phyloP scores from a whole-genome alignment of 2,888 invertebrate species.

The Cephus pulcher region DNA sequence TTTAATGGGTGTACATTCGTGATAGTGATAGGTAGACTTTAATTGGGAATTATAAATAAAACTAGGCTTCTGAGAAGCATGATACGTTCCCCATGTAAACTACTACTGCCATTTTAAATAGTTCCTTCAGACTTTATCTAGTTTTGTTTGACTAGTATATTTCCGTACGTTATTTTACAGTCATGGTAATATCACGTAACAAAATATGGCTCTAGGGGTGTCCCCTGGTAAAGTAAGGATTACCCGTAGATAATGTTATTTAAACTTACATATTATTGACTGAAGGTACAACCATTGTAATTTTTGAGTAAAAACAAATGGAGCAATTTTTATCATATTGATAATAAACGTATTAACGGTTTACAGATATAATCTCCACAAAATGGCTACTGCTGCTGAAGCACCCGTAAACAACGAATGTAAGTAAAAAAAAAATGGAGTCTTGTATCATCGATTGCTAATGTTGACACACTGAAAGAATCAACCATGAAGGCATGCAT shows the following conservation, averaged over 20 bases:
- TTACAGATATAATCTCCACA: not conserved
- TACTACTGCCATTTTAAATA: not conserved
- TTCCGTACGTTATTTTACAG: not conserved
- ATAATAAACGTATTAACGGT: not conserved
- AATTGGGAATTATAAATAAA: not conserved
- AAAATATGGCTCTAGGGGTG: not conserved
- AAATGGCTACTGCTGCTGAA: constrained; percentile 50
- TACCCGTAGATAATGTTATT: not conserved
- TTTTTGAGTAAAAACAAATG: not conserved
- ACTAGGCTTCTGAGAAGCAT: not conserved
- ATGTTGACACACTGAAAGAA: not conserved
- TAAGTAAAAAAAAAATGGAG: constrained; percentile 35
- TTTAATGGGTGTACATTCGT: not conserved
- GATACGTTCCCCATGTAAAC: not conserved
- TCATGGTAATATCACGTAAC: not conserved
- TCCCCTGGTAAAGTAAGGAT: not conserved
- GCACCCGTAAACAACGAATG: constrained; percentile 42
- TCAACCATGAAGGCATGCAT: not conserved
- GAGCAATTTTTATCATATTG: not conserved
- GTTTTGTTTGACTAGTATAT: not conserved
- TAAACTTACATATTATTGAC: not conserved
- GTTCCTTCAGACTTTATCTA: not conserved
- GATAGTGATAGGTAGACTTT: not conserved
- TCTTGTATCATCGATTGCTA: not conserved
- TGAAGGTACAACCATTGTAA: not conserved